Evolutionary conservation across 1,140 invertebrate genomes (phyloP), one percentile per base, ranked within the genome.

Genomic region (Eciton burchellii): DNA sequence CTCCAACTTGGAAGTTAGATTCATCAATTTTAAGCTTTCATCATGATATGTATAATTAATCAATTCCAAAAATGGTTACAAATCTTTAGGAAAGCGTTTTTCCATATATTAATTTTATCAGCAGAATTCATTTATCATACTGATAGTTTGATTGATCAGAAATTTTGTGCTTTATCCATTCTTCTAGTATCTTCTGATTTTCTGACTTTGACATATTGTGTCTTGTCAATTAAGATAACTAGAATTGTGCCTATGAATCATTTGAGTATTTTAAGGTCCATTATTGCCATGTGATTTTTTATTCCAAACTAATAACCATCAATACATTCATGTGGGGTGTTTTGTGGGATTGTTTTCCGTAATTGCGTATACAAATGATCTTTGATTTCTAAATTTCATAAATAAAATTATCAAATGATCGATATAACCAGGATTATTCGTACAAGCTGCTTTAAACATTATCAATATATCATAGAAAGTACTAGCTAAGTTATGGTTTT

Each of bases 41-140:
- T 99, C 98, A 83, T 96, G 96, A 92, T 99, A 99, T 14, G 99
- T 97, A 91, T 96, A 98, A 91, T 98, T 98, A 8, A 99, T 97
- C 0, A 99, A 95, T 90, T 99, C 98, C 49, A 99, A 93, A 92
- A 99, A 99, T 0, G 99, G 93, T 79, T 98, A 97, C 14, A 96
- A 92, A 88, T 99, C 98, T 89, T 98, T 97, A 0, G 97, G 96
- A 91, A 99, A 99, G 5, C 98, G 95, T 90, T 99, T 99, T 93
- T 99, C 99, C 3, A 99, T 97, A 92, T 98, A 98, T 99, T 91
- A 99, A 95, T 91, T 99, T 99, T 0, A 98, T 98, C 0, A 99
- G 92, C 6, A 99, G 93, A 60, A 99, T 98, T 0, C 98, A 98
- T 92, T 99, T 99, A 92, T 99, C 98, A 99, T 94, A 66, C 96